Evolutionary conservation across 2,797 vertebrate species (phyloP), one percentile per base, ranked within the genome.

Genomic region (Rhadinocentrus ornatus): DNA sequence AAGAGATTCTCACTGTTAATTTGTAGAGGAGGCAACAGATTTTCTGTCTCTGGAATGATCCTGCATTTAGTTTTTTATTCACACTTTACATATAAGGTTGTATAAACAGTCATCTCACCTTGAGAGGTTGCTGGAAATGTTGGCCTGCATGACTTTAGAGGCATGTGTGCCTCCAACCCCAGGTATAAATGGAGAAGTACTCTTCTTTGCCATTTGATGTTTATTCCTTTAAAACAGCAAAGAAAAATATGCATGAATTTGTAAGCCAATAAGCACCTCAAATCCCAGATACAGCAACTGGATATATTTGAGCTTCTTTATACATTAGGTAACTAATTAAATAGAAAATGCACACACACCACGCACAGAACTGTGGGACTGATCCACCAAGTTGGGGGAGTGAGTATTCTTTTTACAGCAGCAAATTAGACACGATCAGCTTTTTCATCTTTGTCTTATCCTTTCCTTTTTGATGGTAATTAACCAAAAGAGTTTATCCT

Each of bases 151-250:
- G 29, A 91, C 20, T 82, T 85, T 93, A 11, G 92, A 93, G 31
- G 88, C 84, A 6, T 92, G 91, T 20, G 91, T 90, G 31, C 92
- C 93, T 54, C 92, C 93, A 3, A 91, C 83, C 2, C 90, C 93
- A 77, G 83, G 93, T 82, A 86, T 1, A 91, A 96, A 90, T 53
- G 96, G 95, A n/a, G 97, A 96, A 0, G 97, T 99, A 78, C 97
- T 99, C 85, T 99, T 99, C 91, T 98, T 99, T 48, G 97, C 97
- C 91, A 99, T 96, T 81, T 99, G 97, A 84, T 96, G 96, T 79
- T 96, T 97, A 56, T 72, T 87, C 69, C 89, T 90, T 71, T 3
- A 84, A 71, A 46, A 87, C 12, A 69, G 87, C 73, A 0, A 56
- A 53, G 5, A 59, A 3, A 54, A 4, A 11, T 1, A 0, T 8